Evolutionary conservation across 1,140 invertebrate species (phyloP).

Genomic region (Mya arenaria): DNA sequence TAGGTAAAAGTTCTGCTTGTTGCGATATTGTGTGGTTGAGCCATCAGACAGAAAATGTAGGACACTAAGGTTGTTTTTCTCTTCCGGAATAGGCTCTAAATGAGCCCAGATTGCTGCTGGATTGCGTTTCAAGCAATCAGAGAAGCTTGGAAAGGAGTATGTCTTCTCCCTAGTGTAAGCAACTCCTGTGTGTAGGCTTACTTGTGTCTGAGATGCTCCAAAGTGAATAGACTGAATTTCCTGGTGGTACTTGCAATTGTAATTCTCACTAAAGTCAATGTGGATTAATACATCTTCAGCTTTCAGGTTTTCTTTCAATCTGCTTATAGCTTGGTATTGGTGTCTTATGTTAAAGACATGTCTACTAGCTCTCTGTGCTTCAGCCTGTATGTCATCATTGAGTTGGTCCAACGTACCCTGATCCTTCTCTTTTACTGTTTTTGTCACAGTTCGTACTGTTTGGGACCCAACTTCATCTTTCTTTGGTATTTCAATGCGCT

Average conservation of each 20-base stretch:
- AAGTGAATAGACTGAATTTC: constrained; percentile 41
- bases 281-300: constrained; percentile 12
- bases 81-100: constrained; percentile 32
- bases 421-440: no score
- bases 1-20: constrained; percentile 58
- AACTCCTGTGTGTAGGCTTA: constrained; percentile 33
- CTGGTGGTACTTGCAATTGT: neutral
- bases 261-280: constrained; percentile 40
- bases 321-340: no score
- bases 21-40: constrained; percentile 48
- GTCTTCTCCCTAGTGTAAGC: neutral
- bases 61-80: constrained; percentile 5
- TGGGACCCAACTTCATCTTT: no score
- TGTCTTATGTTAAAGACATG: no score
- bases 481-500: no score
- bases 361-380: no score
- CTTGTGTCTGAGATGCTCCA: constrained; percentile 25
- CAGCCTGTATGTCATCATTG: no score
- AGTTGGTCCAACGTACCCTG: no score
- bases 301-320: neutral
- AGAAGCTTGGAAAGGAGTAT: constrained; percentile 1
- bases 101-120: constrained; percentile 33
- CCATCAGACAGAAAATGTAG: constrained; percentile 46
- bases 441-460: no score
- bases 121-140: neutral